Evolutionary conservation across 2,888 invertebrate genomes (phyloP), one percentile per base, ranked within the genome.

Genomic region (Danaus chrysippus): DNA sequence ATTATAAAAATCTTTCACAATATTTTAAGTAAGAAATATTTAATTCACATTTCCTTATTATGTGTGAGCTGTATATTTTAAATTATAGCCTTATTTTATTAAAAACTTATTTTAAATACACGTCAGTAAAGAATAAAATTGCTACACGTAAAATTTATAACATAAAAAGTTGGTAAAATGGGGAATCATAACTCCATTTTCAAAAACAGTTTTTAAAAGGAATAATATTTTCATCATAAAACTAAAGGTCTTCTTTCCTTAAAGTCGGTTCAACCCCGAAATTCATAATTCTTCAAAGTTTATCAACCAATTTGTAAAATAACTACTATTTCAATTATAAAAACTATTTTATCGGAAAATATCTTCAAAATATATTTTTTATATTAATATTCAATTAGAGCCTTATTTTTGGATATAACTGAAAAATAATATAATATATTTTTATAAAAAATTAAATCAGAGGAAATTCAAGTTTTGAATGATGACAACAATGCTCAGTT

Each of bases 401-500:
- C 41, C 15, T 42, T 15, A n/a, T 19, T 56, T 41, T 19, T 46
- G 23, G n/a, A 58, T 41, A 46, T 9, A 17, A 13, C 17, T 57
- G 59, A 57, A 19, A 23, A 60, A 54, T 59, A 59, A 64, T 59
- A 64, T 56, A 23, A 34, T 34, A 34, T 34, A 34, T 34, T 34
- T 34, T 34, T 5, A 34, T 34, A 34, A 34, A 34, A 23, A 34
- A 34, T 34, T 6, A 34, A 5, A 8, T 34, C 17, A 10, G 49
- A 17, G 49, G 23, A 34, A 17, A 49, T 17, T 17, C 15, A 49
- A n/a, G 49, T 49, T 49, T 49, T 49, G 17, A 10, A 17, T 49
- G 17, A 49, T 49, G 49, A 49, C 49, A 49, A 49, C 49, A 49
- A 17, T 49, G 17, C 49, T 66, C 62, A 70, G 70, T 70, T 66